Percentiles rank a stretch among this genome's conserved stretches.
phyloP scores from a whole-genome alignment of 53 echinoderm and acorn worm species.

The Apostichopus leukothele region DNA sequence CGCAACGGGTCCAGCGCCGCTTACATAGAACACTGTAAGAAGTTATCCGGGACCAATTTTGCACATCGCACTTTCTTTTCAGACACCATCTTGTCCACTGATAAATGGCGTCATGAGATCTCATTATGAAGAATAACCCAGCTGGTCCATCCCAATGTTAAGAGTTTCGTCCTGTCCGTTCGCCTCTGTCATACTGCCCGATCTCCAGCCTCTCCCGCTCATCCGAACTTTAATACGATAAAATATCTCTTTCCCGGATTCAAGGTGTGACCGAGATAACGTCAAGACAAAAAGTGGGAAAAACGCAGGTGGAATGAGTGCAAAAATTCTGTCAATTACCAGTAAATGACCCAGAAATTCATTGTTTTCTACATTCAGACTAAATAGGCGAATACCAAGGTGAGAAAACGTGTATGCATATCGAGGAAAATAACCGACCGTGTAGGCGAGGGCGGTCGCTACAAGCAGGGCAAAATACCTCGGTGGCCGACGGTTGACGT shows the following conservation, averaged over 20 bases:
- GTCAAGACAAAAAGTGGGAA: slow-evolving; percentile 16
- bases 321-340: slow-evolving; percentile 3
- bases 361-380: neutral
- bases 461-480: slow-evolving; percentile 10
- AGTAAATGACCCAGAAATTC: slow-evolving; percentile 14
- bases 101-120: too few species aligned
- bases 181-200: slow-evolving; percentile 2
- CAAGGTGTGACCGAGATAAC: slow-evolving; percentile 20
- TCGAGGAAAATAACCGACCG: slow-evolving; percentile 19
- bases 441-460: neutral
- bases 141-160: slow-evolving; percentile 2
- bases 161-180: slow-evolving; percentile 4
- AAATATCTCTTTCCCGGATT: slow-evolving; percentile 6
- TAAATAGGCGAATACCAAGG: neutral
- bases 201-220: slow-evolving; percentile 23
- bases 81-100: too few species aligned
- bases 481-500: neutral
- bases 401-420: neutral
- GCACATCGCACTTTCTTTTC: too few species aligned
- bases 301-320: slow-evolving; percentile 29
- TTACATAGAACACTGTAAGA: too few species aligned
- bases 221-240: slow-evolving; percentile 5
- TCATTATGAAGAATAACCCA: neutral
- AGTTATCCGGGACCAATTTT: too few species aligned
- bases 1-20: too few species aligned